Base-by-base conservation (phyloP, 92 coral and sea anemone genomes). In the Palythoa caribaeorum region DNA sequence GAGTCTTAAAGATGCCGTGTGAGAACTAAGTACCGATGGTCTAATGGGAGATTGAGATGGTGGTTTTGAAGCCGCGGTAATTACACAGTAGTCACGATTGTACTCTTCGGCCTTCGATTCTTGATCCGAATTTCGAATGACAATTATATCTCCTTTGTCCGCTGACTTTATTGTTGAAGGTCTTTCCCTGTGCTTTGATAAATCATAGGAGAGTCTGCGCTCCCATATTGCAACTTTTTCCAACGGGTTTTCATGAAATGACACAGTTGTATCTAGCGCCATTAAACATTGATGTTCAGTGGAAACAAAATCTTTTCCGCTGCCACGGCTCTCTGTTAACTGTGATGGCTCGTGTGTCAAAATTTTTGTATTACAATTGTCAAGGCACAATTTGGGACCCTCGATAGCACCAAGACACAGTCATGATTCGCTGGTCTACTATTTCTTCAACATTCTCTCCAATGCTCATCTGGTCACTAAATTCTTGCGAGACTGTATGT, bases 261-360 rank as follows among this genome's bases (percentile, higher is more conserved):
- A 79, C 89, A 95, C 96, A 65, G 93, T 87, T 63, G 91, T 87
- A 78, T 95, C 96, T 60, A 95, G 80, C 96, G 98, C 98, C 98
- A 95, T 95, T 89, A 89, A 95, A 93, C 96, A 92, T 91, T 90
- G 89, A 92, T 87, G 84, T 90, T 80, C 91, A 48, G 79, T 88
- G 92, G 79, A 75, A 84, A 91, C 80, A 78, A 81, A 89, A 83
- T 87, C 66, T 65, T 71, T 88, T 81, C 73, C 72, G 74, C 57
- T 69, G 86, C 75, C 44, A 66, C 76, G 7, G 48, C 55, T 81
- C 38, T 81, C 59, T 81, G 59, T 66, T 66, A 71, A 81, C 39
- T 50, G 57, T 47, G 86, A 39, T 12, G 71, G 73, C 73, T 80
- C 74, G 39, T 68, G 40, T n/a, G 86, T 81, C 86, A 69, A 38